A percentile compares a stretch with the other conserved stretches of the same genome.
These are phyloP conservation scores for Diorhabda carinulata DNA, from an alignment of 1,140 invertebrate genomes.

Conservation along the genomic window DNA sequence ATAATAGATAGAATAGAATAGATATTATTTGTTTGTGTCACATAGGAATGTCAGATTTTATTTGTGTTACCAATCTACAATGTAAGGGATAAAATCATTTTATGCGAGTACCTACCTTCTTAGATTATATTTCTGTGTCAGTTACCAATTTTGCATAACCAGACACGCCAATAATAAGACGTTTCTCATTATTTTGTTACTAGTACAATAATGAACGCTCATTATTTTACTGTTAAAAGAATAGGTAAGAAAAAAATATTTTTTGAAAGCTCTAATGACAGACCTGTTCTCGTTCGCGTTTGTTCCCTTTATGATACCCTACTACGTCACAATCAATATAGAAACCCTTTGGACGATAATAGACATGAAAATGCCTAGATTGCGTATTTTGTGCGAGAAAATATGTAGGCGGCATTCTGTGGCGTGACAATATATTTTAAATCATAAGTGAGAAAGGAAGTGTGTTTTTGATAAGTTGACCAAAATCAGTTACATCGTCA, in stretches of 20 bases:
- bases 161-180: no score
- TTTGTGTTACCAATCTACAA: not conserved
- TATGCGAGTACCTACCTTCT: not conserved
- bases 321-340: slow-evolving; percentile 11
- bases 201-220: no score
- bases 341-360: slow-evolving; percentile 25
- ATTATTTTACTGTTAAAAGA: no score
- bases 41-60: not conserved
- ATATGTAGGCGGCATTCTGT: slow-evolving; percentile 22
- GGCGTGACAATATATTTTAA: not conserved
- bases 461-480: not conserved
- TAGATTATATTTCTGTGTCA: not conserved
- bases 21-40: not conserved
- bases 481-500: not conserved
- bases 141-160: not conserved
- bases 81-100: not conserved
- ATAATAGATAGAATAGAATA: no score
- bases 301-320: not conserved
- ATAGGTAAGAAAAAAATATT: no score
- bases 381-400: slow-evolving; percentile 27
- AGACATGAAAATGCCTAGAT: slow-evolving; percentile 26
- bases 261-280: no score
- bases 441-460: not conserved
- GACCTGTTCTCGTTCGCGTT: not conserved
- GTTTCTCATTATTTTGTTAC: no score